These are phyloP conservation scores for Tachina grossa DNA, from an alignment of 2,888 invertebrate species.

Conservation along the genomic window DNA sequence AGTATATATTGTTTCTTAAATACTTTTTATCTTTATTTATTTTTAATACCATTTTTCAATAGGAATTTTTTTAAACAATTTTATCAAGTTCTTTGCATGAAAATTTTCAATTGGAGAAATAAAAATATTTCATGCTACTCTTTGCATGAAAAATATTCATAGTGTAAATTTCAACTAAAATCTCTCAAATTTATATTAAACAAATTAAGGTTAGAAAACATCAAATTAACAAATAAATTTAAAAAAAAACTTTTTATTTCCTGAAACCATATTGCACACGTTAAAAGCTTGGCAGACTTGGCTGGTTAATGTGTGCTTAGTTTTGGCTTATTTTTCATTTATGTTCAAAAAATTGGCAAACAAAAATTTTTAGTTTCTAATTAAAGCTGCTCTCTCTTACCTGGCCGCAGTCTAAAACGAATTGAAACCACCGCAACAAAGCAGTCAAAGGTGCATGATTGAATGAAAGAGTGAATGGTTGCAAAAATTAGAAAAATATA, in stretches of 20 bases:
- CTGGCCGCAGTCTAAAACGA: constrained; percentile 29
- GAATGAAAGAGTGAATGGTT: not conserved
- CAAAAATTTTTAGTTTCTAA: constrained; percentile 12
- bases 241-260: constrained; percentile 14
- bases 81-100: too few relatives aligned
- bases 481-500: not conserved
- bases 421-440: constrained; percentile 9
- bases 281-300: constrained; percentile 55
- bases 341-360: constrained; percentile 1
- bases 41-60: too few relatives aligned
- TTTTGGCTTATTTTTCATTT: constrained; percentile 12
- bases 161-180: not conserved
- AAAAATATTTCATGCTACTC: too few relatives aligned
- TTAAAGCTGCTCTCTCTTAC: not conserved
- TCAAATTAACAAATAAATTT: constrained; percentile 21
- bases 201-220: not conserved
- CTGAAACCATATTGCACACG: not conserved
- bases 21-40: too few relatives aligned
- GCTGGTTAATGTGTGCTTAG: constrained; percentile 19
- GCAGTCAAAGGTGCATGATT: constrained; percentile 6
- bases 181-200: not conserved
- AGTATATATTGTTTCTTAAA: too few relatives aligned
- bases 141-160: too few relatives aligned
- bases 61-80: too few relatives aligned
- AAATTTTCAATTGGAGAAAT: too few relatives aligned